Conservation (phyloP, 2,113 vertebrate species). For the Clupea harengus region DNA sequence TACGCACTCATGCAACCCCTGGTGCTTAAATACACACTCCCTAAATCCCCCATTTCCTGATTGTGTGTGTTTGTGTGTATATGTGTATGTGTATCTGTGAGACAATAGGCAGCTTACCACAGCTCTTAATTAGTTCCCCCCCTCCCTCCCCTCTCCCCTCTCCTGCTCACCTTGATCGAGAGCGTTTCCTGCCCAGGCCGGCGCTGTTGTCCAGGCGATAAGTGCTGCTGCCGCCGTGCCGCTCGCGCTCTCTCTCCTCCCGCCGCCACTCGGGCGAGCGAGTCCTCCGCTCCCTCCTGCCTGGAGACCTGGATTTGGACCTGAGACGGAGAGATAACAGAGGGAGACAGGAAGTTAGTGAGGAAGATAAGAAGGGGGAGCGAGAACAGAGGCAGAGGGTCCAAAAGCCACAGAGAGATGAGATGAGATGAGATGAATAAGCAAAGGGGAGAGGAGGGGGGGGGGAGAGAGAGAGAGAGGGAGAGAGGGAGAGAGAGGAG, state of each 20-base stretch:
- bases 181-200: slow-evolving; percentile 74
- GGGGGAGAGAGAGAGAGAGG: background rate
- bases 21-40: background rate
- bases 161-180: slow-evolving; percentile 80
- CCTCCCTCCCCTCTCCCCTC: background rate
- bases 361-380: too few relatives aligned
- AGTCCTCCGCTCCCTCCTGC: slow-evolving; percentile 76
- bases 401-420: too few relatives aligned
- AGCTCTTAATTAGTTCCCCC: background rate
- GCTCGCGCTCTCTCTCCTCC: slow-evolving; percentile 72
- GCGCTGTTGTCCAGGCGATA: slow-evolving; percentile 83
- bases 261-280: slow-evolving; percentile 77
- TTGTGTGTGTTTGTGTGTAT: too few relatives aligned
- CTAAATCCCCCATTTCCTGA: too few relatives aligned
- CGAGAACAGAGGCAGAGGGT: too few relatives aligned
- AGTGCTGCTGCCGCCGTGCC: slow-evolving; percentile 70
- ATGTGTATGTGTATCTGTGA: too few relatives aligned
- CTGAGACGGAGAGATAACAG: slow-evolving; percentile 55
- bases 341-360: too few relatives aligned
- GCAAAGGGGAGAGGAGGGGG: background rate
- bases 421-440: background rate
- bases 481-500: background rate
- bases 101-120: too few relatives aligned
- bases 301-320: slow-evolving; percentile 85
- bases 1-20: too few relatives aligned